Evolutionary conservation across 2,113 vertebrate genomes (phyloP), one percentile per base, ranked within the genome.

Genomic region (Equus quagga): DNA sequence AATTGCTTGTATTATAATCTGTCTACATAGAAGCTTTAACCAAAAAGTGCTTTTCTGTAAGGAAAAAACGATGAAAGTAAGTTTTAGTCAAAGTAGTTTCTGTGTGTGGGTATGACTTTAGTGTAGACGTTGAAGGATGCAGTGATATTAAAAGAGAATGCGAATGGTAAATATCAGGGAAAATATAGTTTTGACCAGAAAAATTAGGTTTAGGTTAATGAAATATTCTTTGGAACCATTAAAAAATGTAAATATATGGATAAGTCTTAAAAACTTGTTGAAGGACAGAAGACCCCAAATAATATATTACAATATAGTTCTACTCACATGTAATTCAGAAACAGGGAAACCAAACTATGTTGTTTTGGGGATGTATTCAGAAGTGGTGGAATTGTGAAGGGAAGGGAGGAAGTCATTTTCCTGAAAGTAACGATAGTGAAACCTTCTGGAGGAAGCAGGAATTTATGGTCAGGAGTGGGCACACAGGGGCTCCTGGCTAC

Each of bases 51-150:
- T 41, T 54, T 88, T 75, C 41, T 3, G 18, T 78, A 46, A 72
- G n/a, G 54, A n/a, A 36, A 92, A 82, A 78, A 18, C 67, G 65
- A 18, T 82, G 58, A 54, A 73, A 80, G 31, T 56, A 65, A 79
- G 24, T 86, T 97, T 82, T 62, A 79, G 24, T 91, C 44, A 88
- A 41, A 72, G 23, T 31, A 56, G 75, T 85, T 88, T 89, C 49
- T 90, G 3, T 79, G n/a, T 54, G 5, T 36, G 85, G 23, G 41
- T 76, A 62, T 17, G 44, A 56, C 62, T 54, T 95, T 94, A 72
- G n/a, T 41, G 1, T 72, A 87, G 75, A 69, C 24, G 33, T 6
- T 51, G 81, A 84, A 94, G 67, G 65, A 60, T 78, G 31, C 64
- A 49, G n/a, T 6, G 21, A 62, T 91, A 10, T 60, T 78, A 64